Conservation (phyloP, 2,888 invertebrate species). For the Cabera pusaria region DNA sequence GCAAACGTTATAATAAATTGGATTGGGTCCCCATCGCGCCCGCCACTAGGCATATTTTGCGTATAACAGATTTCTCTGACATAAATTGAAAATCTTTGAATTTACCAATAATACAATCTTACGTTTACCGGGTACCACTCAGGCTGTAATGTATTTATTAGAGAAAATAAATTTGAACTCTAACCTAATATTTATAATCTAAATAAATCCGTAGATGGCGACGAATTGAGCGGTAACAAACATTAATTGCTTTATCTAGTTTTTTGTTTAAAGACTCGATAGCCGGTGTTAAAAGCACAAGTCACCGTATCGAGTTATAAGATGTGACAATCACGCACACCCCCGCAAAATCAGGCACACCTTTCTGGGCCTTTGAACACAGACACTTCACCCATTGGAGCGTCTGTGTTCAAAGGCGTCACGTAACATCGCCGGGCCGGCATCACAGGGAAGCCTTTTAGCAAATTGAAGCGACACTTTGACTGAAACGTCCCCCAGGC, state of each 20-base stretch:
- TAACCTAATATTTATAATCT: conserved; percentile 13
- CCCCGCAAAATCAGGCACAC: conserved; percentile 41
- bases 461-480: conserved; percentile 61
- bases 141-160: conserved; percentile 11
- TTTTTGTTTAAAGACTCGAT: no score
- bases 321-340: conserved; percentile 20
- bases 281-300: no score
- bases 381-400: conserved; percentile 35
- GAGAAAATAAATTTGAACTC: conserved; percentile 13
- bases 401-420: conserved; percentile 49
- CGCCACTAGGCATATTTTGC: conserved; percentile 27
- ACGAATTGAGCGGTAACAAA: no score
- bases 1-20: conserved; percentile 50
- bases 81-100: conserved; percentile 35
- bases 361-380: no score
- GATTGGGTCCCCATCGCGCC: conserved; percentile 34
- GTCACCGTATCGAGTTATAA: no score
- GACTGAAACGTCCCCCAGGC: conserved; percentile 33
- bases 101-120: conserved; percentile 33
- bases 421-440: conserved; percentile 45
- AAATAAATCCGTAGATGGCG: neutral
- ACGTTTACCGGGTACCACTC: conserved; percentile 12
- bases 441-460: conserved; percentile 59
- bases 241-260: no score
- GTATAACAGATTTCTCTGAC: conserved; percentile 30